phyloP scores from a whole-genome alignment of 2,888 invertebrate species.

The Tenthredo notha region DNA sequence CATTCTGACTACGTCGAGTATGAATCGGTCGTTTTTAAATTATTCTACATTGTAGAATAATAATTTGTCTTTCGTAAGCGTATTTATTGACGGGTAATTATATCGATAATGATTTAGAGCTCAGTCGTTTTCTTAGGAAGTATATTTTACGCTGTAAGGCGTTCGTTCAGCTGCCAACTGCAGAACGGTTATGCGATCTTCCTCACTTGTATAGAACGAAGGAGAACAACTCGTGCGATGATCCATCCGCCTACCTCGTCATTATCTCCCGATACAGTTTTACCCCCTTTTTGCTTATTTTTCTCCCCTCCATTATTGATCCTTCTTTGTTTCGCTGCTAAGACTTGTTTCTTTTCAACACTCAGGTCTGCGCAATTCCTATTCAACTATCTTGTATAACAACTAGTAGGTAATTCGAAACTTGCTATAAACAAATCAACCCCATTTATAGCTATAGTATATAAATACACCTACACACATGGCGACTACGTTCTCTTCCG shows the following conservation, averaged over 20 bases:
- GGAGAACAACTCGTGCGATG: constrained; percentile 58
- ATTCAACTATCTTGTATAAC: background rate
- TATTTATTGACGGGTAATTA: constrained; percentile 40
- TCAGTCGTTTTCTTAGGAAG: constrained; percentile 12
- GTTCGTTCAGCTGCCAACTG: constrained; percentile 28
- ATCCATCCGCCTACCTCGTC: constrained; percentile 67
- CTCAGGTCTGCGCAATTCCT: background rate
- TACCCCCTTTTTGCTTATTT: constrained; percentile 59
- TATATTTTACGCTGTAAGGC: constrained; percentile 25
- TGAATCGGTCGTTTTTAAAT: background rate
- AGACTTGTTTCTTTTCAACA: background rate
- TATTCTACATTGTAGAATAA: background rate
- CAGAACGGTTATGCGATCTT: constrained; percentile 31
- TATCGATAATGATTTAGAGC: constrained; percentile 36
- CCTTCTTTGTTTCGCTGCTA: constrained; percentile 6
- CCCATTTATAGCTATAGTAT: background rate
- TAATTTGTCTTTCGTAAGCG: background rate
- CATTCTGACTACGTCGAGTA: background rate
- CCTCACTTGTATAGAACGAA: constrained; percentile 12
- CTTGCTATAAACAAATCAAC: constrained; percentile 38
- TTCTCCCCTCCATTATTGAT: constrained; percentile 55
- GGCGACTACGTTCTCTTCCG: constrained; percentile 17
- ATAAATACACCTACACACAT: constrained; percentile 2
- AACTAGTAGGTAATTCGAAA: constrained; percentile 32
- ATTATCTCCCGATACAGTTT: constrained; percentile 74